Conservation (phyloP, 2,888 invertebrate species). For the Microplitis deprimator region DNA sequence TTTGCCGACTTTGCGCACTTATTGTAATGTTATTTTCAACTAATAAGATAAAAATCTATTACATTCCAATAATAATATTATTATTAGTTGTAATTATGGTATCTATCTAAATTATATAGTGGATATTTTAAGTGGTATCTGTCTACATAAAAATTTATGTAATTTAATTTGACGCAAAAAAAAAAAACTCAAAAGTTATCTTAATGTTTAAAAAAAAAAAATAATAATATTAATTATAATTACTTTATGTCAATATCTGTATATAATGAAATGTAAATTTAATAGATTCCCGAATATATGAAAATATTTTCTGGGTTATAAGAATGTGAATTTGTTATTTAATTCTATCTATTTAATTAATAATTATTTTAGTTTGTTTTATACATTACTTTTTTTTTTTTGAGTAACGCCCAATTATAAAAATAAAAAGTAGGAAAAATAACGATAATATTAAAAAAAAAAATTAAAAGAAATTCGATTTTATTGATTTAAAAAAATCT, state of each 20-base stretch:
- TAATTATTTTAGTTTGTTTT: conserved; percentile 18
- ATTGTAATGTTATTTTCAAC: conserved; percentile 48
- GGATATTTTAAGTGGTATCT: neutral
- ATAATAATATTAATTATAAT: conserved; percentile 43
- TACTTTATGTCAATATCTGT: conserved; percentile 50
- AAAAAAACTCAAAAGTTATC: conserved; percentile 6
- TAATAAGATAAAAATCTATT: conserved; percentile 51
- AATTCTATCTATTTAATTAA: neutral
- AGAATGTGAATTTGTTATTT: conserved; percentile 2
- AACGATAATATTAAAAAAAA: neutral
- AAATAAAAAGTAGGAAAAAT: neutral
- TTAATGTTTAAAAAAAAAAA: conserved; percentile 50
- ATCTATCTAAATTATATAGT: conserved; percentile 29
- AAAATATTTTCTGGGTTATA: conserved; percentile 65
- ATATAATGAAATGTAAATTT: conserved; percentile 64
- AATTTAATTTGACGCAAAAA: conserved; percentile 11
- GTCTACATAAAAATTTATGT: neutral
- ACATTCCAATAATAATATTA: conserved; percentile 49
- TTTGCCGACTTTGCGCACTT: conserved; percentile 48
- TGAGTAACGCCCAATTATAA: conserved; percentile 16
- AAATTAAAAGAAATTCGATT: conserved; percentile 8
- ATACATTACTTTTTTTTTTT: conserved; percentile 9
- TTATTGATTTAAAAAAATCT: conserved; percentile 35
- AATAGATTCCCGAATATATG: conserved; percentile 64
- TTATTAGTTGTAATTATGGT: conserved; percentile 46